These are phyloP conservation scores for Artibeus jamaicensis DNA, from an alignment of 2,797 vertebrate species.

Conservation along the genomic window DNA sequence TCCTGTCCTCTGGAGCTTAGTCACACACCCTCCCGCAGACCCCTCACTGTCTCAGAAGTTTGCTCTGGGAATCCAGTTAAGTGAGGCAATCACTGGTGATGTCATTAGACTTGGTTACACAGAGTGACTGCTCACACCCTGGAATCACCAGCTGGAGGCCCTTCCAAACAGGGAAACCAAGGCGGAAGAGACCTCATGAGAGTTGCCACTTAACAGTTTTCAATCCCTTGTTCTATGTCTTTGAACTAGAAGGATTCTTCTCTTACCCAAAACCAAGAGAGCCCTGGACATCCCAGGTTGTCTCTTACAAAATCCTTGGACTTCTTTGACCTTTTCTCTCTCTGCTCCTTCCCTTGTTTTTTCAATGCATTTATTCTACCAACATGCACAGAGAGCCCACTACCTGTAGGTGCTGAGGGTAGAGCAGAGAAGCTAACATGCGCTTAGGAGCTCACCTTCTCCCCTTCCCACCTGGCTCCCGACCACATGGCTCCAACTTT, in stretches of 20 bases:
- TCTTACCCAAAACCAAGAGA: not conserved
- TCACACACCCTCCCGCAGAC: not conserved
- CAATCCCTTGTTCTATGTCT: not conserved
- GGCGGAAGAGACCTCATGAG: not conserved
- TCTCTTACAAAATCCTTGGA: not conserved
- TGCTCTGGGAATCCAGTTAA: constrained; percentile 50
- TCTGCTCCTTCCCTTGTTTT: not conserved
- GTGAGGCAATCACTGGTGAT: constrained; percentile 22
- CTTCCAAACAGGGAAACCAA: constrained; percentile 41
- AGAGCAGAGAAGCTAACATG: not conserved
- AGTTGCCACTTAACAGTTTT: not conserved
- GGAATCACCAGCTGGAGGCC: not conserved
- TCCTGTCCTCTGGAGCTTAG: not conserved
- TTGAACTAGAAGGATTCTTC: not conserved
- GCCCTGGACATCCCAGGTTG: not conserved
- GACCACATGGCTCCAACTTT: not conserved
- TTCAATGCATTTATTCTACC: not conserved
- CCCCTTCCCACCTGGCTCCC: not conserved
- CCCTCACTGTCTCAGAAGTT: constrained; percentile 57
- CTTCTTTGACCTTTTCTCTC: not conserved
- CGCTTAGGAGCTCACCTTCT: not conserved
- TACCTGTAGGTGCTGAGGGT: not conserved
- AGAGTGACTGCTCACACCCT: not conserved
- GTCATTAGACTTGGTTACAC: not conserved
- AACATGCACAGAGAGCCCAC: not conserved